Evolutionary conservation across 2,888 invertebrate species (phyloP), one percentile per base, ranked within the genome.

Genomic region (Andrena chrysosceles): DNA sequence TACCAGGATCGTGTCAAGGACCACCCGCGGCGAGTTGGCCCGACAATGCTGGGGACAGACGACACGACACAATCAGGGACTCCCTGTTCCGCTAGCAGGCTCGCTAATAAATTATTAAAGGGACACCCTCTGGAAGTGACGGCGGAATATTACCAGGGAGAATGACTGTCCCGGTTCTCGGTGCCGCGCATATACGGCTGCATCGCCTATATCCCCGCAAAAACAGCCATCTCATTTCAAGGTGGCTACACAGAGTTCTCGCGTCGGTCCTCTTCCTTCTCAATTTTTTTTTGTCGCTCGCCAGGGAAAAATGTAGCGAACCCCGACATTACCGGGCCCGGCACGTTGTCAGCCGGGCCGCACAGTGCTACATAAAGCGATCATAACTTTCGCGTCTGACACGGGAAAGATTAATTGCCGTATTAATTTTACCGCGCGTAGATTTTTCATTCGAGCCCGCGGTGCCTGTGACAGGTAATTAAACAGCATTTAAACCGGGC

Each of bases 101-200:
- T 90, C 87, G 91, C 93, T 93, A 93, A 94, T 94, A 94, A 94
- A 94, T 94, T 94, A 94, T 94, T 93, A 93, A 94, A 93, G 93
- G 91, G 91, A 84, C 92, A 89, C 89, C 89, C 90, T 86, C 93
- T 94, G 94, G 89, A 89, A 91, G 91, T 93, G 94, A 94, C 93
- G 91, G 89, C 80, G 86, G 81, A 66, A 72, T 89, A 88, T 86
- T 77, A 78, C 83, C 10, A 71, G 63, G 69, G 85, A 75, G 85
- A 83, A 85, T 63, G 89, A 80, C 80, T 78, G 87, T 77, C 80
- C 79, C 71, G 81, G 60, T 78, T 71, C 81, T 60, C 62, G 64
- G 54, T 16, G 33, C 60, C 16, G 54, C 13, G 35, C 29, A 33
- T 69, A 63, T 31, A 68, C 71, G 42, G n/a, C 49, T 23, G n/a